These are phyloP conservation scores for Homarus gammarus DNA, from an alignment of 2,888 invertebrate species.

Conservation along the genomic window DNA sequence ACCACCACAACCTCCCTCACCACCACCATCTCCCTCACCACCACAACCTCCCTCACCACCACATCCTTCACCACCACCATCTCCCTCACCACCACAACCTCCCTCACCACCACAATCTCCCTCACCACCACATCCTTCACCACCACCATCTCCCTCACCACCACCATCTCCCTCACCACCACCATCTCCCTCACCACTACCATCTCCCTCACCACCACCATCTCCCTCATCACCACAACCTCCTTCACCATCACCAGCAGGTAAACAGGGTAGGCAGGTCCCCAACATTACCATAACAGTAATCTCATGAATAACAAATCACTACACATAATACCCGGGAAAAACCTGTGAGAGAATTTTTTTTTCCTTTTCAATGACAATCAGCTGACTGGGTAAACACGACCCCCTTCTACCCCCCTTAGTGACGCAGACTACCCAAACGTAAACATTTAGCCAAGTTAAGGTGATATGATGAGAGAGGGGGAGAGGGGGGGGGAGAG, in stretches of 20 bases:
- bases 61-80: not conserved
- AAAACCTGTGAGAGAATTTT: conserved; percentile 17
- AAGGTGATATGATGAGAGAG: too few species aligned
- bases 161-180: not conserved
- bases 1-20: conserved; percentile 6
- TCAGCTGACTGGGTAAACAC: too few species aligned
- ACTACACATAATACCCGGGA: conserved; percentile 9
- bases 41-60: not conserved
- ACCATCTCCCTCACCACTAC: not conserved
- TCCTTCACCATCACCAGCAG: not conserved
- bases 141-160: not conserved
- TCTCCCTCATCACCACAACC: not conserved
- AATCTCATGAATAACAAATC: conserved; percentile 31
- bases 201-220: not conserved
- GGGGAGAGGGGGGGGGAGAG: too few species aligned
- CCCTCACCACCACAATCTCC: too few species aligned
- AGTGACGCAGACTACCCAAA: too few species aligned
- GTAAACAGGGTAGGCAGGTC: conserved; percentile 20
- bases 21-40: not conserved
- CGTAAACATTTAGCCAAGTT: too few species aligned
- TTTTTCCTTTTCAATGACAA: too few species aligned
- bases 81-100: not conserved
- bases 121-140: not conserved
- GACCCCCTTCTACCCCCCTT: too few species aligned
- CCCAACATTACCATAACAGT: conserved; percentile 34